Base-by-base conservation (phyloP, 2,797 vertebrate species). In the Acrossocheilus wenchowensis region DNA sequence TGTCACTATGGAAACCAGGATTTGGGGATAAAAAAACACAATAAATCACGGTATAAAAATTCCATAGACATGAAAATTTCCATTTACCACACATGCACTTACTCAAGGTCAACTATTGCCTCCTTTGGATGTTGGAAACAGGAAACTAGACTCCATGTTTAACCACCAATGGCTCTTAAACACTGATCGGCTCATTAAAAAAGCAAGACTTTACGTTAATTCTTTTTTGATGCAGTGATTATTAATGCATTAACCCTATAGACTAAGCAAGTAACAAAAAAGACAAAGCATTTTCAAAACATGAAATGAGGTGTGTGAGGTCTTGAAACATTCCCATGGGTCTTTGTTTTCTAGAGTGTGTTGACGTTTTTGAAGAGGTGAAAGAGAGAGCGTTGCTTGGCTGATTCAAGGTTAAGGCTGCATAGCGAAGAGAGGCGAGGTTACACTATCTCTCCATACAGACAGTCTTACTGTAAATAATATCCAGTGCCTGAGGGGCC, bases 401-500 rank as follows among this genome's bases (percentile, higher is more conserved):
- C 80, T 88, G 84, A 91, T 36, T 90, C 89, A 91, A 85, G 66
- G 84, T 66, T 69, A 78, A 50, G 85, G 34, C 48, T 91, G 50
- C 72, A 80, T 73, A 85, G 75, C 84, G 75, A 60, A 85, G 64
- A 84, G 50, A 81, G 48, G 73, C 45, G 74, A 89, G 85, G 85
- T 92, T 90, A 91, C 85, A 91, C 72, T 91, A 91, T 84, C 86
- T 90, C 34, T 74, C 84, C 92, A 90, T 92, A 89, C 87, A 89
- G 91, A 91, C 90, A 72, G 54, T 39, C 1, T 0, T 73, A 87
- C 66, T 83, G 81, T 90, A 90, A 90, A 79, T 85, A 90, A 90
- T 73, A 64, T 90, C 4, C 72, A 64, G 79, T 75, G 90, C 93
- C 91, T 89, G 79, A 90, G 92, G 83, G 60, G 89, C 50, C 17